phyloP scores from a whole-genome alignment of 2,888 invertebrate genomes.

The Acronicta leporina region DNA sequence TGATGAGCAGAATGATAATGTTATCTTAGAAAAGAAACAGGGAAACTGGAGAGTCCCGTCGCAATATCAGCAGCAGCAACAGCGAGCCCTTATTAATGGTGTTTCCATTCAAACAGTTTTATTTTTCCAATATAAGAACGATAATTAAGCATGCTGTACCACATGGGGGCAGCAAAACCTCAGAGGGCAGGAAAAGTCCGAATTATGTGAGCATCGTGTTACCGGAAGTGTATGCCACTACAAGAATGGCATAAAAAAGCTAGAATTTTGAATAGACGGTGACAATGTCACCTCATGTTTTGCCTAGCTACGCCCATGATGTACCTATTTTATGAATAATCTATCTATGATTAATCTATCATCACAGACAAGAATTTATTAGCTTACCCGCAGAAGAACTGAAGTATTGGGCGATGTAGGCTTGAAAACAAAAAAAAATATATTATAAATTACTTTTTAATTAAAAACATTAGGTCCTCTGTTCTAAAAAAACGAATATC shows the following conservation, averaged over 20 bases:
- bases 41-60: too few species aligned
- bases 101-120: not conserved
- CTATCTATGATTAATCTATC: constrained; percentile 20
- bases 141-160: constrained; percentile 20
- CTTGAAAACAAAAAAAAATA: constrained; percentile 77
- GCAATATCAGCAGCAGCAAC: too few species aligned
- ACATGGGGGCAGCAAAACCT: constrained; percentile 30
- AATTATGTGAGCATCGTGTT: constrained; percentile 1
- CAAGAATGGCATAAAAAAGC: not conserved
- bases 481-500: not conserved
- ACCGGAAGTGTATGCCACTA: not conserved
- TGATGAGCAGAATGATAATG: not conserved
- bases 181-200: not conserved
- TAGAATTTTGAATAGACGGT: constrained; percentile 9
- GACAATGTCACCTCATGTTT: not conserved
- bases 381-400: constrained; percentile 80
- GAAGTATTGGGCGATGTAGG: constrained; percentile 86
- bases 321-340: constrained; percentile 18
- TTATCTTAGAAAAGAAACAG: not conserved
- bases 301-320: constrained; percentile 37
- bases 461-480: not conserved
- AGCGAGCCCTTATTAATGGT: too few species aligned
- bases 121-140: not conserved
- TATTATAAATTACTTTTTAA: constrained; percentile 29
- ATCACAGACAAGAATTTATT: constrained; percentile 29